These are phyloP conservation scores for Macropodus opercularis DNA, from an alignment of 2,797 vertebrate genomes.

Conservation along the genomic window DNA sequence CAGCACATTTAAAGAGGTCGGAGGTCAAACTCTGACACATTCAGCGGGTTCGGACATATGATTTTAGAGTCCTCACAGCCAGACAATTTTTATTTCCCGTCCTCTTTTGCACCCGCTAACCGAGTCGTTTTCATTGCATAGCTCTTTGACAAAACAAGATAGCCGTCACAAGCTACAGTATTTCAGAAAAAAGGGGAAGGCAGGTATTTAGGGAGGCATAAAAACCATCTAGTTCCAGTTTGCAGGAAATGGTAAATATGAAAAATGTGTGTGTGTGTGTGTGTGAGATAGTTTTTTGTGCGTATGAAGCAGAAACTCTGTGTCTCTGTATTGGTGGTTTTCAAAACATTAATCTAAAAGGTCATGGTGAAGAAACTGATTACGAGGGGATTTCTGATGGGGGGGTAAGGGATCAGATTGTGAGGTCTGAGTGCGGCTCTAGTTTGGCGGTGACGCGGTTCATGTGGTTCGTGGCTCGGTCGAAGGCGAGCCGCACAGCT, in stretches of 20 bases:
- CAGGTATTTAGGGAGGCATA: neutral
- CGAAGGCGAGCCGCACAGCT: constrained; percentile 90
- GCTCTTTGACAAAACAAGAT: constrained; percentile 65
- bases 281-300: constrained; percentile 42
- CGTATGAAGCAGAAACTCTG: constrained; percentile 32
- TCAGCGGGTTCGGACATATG: constrained; percentile 79
- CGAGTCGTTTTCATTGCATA: constrained; percentile 70
- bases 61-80: constrained; percentile 47
- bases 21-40: constrained; percentile 81
- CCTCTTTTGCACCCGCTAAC: constrained; percentile 46
- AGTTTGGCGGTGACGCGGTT: constrained; percentile 82
- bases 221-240: constrained; percentile 51
- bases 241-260: constrained; percentile 59
- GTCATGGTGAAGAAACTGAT: constrained; percentile 30
- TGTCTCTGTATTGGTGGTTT: constrained; percentile 22
- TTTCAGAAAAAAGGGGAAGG: constrained; percentile 13
- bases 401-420: constrained; percentile 74
- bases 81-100: constrained; percentile 2
- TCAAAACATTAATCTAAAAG: constrained; percentile 19
- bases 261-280: constrained; percentile 10
- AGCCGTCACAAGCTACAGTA: constrained; percentile 67
- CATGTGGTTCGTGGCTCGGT: constrained; percentile 90
- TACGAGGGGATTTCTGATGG: constrained; percentile 30
- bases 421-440: constrained; percentile 73
- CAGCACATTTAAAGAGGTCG: constrained; percentile 78